These are phyloP conservation scores for Sarcophaga peregrina DNA, from an alignment of 1,140 invertebrate genomes.

Conservation along the genomic window DNA sequence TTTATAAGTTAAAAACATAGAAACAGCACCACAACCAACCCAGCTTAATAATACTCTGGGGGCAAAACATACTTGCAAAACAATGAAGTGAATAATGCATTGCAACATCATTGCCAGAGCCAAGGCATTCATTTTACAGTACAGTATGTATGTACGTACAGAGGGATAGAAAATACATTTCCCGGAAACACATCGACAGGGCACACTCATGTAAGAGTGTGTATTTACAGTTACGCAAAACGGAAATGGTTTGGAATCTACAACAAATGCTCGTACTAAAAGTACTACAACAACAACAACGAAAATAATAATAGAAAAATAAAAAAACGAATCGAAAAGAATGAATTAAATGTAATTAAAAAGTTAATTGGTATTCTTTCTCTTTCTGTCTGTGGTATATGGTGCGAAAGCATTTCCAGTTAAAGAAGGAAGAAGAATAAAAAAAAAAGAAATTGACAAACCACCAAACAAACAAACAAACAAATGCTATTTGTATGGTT, in stretches of 20 bases:
- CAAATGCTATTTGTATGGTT: background rate
- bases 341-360: constrained; percentile 25
- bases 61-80: too few relatives aligned
- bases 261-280: too few relatives aligned
- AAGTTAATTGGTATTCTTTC: background rate
- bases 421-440: background rate
- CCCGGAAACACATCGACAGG: background rate
- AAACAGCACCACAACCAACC: too few relatives aligned
- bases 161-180: background rate
- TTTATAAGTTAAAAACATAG: too few relatives aligned
- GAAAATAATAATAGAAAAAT: background rate
- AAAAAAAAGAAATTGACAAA: background rate
- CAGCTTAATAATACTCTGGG: too few relatives aligned
- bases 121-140: too few relatives aligned
- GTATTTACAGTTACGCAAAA: background rate
- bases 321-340: background rate
- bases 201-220: background rate
- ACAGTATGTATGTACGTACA: too few relatives aligned
- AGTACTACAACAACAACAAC: background rate
- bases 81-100: too few relatives aligned
- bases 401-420: background rate
- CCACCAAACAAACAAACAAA: background rate
- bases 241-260: background rate
- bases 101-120: too few relatives aligned
- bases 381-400: too few relatives aligned